Evolutionary conservation across 2,888 invertebrate species (phyloP), one percentile per base, ranked within the genome.

Genomic region (Deilephila porcellus): DNA sequence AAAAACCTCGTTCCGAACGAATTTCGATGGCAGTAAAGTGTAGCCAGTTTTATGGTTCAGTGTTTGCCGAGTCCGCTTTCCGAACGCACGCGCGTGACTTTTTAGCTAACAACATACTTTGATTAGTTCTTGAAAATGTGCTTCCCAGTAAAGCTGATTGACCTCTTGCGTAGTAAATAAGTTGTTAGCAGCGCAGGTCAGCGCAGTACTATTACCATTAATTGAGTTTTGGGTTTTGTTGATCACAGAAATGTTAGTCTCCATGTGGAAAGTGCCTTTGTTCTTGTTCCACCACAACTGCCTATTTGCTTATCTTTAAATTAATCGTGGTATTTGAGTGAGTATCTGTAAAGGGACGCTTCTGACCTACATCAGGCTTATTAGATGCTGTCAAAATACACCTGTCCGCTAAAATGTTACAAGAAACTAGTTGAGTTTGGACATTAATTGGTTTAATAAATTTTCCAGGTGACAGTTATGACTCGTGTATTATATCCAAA

Each of bases 61-160:
- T 76, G 75, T 75, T 71, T 75, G 71, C 72, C 73, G 73, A 59
- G 67, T 60, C 14, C 71, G 73, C 73, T 75, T 63, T 60, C 76
- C 72, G 72, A 79, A 81, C 79, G 80, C 79, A 79, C 72, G 83
- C 83, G 86, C 90, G 91, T 90, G 91, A 91, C 91, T 91, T 90
- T 88, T 87, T 88, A 86, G 82, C 83, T 79, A 85, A 85, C 82
- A 79, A 80, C 81, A 77, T 79, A 82, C 83, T 88, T 88, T 86
- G 86, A 88, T 88, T 87, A 83, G 85, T 86, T 86, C 85, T 82
- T 74, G 80, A 80, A 84, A 83, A 80, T 80, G 77, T 60, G 70
- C 64, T 80, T 79, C 78, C 59, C 60, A 70, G 79, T 78, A 80
- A 63, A 71, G 73, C 25, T 14, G 63, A 71, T 71, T 62, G 71